Evolutionary conservation across 2,888 invertebrate genomes (phyloP).

Genomic region (Automeris io): DNA sequence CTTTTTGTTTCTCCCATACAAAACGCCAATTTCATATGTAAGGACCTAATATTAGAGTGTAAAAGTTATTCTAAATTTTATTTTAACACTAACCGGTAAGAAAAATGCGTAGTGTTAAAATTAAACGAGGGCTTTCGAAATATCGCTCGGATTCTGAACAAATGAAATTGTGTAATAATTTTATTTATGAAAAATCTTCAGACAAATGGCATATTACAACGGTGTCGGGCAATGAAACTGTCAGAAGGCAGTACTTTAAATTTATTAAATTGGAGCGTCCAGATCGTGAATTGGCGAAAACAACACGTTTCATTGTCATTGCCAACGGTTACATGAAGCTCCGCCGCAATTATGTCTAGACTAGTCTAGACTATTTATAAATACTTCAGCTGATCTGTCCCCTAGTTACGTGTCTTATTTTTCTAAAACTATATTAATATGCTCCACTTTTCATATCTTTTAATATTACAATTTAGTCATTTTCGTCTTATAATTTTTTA

Average conservation of each 20-base stretch:
- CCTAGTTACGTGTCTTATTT: conserved; percentile 1
- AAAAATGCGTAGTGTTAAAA: no score
- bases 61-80: no score
- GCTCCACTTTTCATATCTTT: no score
- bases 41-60: no score
- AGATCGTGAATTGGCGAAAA: conserved; percentile 9
- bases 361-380: conserved; percentile 29
- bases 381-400: conserved; percentile 15
- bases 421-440: not conserved
- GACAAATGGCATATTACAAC: conserved; percentile 10
- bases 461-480: no score
- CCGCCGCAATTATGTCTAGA: conserved; percentile 29
- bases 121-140: not conserved
- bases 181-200: conserved; percentile 11
- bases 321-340: conserved; percentile 20
- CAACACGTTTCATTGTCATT: conserved; percentile 33
- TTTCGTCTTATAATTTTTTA: no score
- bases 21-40: no score
- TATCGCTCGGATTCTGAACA: not conserved
- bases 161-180: conserved; percentile 2
- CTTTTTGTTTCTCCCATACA: no score
- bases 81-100: no score
- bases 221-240: conserved; percentile 9
- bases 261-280: conserved; percentile 18
- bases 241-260: conserved; percentile 15